A percentile compares a stretch with the other conserved stretches of the same genome.
phyloP scores from a whole-genome alignment of 2,113 vertebrate genomes.

The Promerops cafer region DNA sequence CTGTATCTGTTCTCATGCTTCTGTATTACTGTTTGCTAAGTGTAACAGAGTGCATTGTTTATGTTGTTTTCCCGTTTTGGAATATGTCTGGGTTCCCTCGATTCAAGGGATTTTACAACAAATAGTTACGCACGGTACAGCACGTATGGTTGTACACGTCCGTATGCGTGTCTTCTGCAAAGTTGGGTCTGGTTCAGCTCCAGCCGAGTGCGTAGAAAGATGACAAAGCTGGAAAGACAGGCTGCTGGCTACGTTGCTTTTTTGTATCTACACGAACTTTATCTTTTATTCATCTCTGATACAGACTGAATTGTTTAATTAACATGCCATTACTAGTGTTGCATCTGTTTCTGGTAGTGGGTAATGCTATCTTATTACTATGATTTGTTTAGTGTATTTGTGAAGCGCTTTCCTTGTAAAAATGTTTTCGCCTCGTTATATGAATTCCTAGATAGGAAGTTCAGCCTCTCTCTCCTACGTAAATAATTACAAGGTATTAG shows the following conservation, averaged over 20 bases:
- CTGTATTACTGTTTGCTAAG: not conserved
- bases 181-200: slow-evolving; percentile 63
- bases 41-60: not conserved
- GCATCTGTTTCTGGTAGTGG: not conserved
- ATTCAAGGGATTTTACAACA: not conserved
- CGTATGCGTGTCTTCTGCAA: slow-evolving; percentile 41
- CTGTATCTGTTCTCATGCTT: slow-evolving; percentile 36
- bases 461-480: not conserved
- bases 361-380: not conserved
- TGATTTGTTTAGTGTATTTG: not conserved
- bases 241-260: slow-evolving; percentile 6
- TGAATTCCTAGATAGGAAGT: slow-evolving; percentile 44
- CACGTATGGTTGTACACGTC: slow-evolving; percentile 4
- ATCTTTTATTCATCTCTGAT: not conserved
- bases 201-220: not conserved
- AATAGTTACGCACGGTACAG: not conserved
- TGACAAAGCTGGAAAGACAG: slow-evolving; percentile 37
- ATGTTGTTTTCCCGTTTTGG: slow-evolving; percentile 42
- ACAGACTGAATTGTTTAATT: slow-evolving; percentile 35
- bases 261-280: slow-evolving; percentile 1
- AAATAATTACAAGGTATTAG: slow-evolving; percentile 43
- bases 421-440: slow-evolving; percentile 3
- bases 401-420: slow-evolving; percentile 18
- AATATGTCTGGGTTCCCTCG: not conserved
- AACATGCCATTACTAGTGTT: slow-evolving; percentile 15